Percentiles rank a stretch among this genome's conserved stretches.
These are phyloP conservation scores for Sardinella longiceps DNA, from an alignment of 2,797 vertebrate genomes.

Conservation along the genomic window DNA sequence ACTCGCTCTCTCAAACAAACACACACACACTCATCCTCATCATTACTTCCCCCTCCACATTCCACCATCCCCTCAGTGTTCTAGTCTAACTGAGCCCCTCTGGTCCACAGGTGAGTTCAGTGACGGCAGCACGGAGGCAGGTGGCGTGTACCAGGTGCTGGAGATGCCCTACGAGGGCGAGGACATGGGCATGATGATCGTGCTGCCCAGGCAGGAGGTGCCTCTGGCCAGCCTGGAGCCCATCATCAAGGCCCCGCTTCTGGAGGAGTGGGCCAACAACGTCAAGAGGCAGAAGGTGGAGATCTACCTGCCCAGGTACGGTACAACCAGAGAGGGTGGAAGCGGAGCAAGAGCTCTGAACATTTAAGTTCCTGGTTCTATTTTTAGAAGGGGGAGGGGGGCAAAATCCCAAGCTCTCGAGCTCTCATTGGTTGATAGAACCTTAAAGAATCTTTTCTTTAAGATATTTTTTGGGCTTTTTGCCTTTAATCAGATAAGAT, in stretches of 20 bases:
- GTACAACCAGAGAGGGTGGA: too few relatives aligned
- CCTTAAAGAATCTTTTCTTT: too few relatives aligned
- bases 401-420: too few relatives aligned
- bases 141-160: slow-evolving; percentile 96
- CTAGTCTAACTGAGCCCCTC: background rate
- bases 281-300: slow-evolving; percentile 98
- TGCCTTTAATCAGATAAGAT: too few relatives aligned
- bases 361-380: too few relatives aligned
- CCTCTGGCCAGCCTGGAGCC: slow-evolving; percentile 90
- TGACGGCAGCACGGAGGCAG: slow-evolving; percentile 94
- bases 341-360: too few relatives aligned
- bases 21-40: background rate
- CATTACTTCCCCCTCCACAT: background rate
- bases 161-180: slow-evolving; percentile 97
- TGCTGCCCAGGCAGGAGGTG: slow-evolving; percentile 94
- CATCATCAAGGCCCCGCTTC: slow-evolving; percentile 87
- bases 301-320: slow-evolving; percentile 93
- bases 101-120: slow-evolving; percentile 89
- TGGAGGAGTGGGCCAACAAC: slow-evolving; percentile 95
- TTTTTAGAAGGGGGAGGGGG: too few relatives aligned
- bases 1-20: background rate
- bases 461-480: too few relatives aligned
- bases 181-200: slow-evolving; percentile 92
- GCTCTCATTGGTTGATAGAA: too few relatives aligned
- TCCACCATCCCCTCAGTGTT: background rate